Conservation (phyloP, 2,797 vertebrate species). For the Sandelia bainsii region DNA sequence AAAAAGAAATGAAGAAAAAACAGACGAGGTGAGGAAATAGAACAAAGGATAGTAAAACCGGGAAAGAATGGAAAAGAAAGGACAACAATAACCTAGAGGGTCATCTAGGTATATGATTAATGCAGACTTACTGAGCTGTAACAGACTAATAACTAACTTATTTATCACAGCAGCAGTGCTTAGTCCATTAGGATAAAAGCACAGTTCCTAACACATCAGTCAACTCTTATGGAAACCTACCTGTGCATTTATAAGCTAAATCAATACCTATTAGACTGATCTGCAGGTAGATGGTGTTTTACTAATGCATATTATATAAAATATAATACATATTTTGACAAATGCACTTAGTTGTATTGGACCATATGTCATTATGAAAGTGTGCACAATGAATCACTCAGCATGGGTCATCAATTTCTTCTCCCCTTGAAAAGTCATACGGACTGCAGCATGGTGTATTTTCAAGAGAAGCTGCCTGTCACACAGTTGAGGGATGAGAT, state of each 20-base stretch:
- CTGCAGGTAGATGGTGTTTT: constrained; percentile 8
- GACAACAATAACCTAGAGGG: not conserved
- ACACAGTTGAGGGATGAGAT: constrained; percentile 35
- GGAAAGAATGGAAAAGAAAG: not conserved
- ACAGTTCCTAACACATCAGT: constrained; percentile 28
- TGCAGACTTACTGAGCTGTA: constrained; percentile 12
- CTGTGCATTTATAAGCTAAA: constrained; percentile 10
- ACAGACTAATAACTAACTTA: not conserved
- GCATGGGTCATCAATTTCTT: not conserved
- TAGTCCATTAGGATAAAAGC: constrained; percentile 41
- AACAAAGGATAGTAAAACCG: not conserved
- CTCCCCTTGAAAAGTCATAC: constrained; percentile 17
- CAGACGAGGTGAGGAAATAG: not conserved
- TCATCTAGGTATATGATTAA: constrained; percentile 15
- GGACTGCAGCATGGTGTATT: constrained; percentile 1
- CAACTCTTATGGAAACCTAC: constrained; percentile 18
- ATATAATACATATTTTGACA: too few relatives aligned
- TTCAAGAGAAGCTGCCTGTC: constrained; percentile 35
- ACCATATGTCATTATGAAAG: constrained; percentile 11
- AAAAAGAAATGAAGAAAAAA: not conserved
- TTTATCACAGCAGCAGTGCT: constrained; percentile 21
- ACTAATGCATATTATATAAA: too few relatives aligned
- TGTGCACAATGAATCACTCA: constrained; percentile 14
- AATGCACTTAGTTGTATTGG: constrained; percentile 27
- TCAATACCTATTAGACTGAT: constrained; percentile 37